Percentiles rank a stretch among this genome's conserved stretches.
phyloP scores from a whole-genome alignment of 2,888 invertebrate species.

The Leptopterna dolabrata region DNA sequence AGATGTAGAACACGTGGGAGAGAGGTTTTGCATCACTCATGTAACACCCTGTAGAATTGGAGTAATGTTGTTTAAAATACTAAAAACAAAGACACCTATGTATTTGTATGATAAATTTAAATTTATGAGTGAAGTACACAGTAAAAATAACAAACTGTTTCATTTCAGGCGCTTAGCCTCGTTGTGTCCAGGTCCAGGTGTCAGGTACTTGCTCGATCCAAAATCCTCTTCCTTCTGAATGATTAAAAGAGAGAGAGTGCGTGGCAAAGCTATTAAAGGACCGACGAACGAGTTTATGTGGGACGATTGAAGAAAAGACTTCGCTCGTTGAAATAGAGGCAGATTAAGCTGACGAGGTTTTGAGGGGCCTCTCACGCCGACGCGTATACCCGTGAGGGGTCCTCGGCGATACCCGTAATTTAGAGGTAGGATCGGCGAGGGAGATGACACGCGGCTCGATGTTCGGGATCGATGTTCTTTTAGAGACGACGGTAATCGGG shows the following conservation, averaged over 20 bases:
- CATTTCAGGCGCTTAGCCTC: neutral
- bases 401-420: neutral
- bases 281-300: neutral
- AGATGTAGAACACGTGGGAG: no score
- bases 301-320: neutral
- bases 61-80: no score
- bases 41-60: no score
- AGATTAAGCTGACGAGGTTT: slow-evolving; percentile 3
- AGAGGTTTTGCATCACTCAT: no score
- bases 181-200: no score
- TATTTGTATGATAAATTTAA: no score
- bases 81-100: no score
- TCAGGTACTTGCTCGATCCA: neutral
- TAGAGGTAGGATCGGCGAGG: neutral
- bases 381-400: neutral
- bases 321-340: neutral
- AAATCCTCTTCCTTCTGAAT: neutral
- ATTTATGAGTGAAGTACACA: no score
- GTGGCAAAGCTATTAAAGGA: neutral
- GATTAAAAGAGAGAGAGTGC: neutral
- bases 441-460: neutral
- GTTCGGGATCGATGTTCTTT: neutral
- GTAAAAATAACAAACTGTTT: no score
- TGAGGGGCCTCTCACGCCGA: neutral
- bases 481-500: neutral